These are phyloP conservation scores for Stenopsyche tienmushanensis DNA, from an alignment of 1,140 invertebrate species.

Conservation along the genomic window DNA sequence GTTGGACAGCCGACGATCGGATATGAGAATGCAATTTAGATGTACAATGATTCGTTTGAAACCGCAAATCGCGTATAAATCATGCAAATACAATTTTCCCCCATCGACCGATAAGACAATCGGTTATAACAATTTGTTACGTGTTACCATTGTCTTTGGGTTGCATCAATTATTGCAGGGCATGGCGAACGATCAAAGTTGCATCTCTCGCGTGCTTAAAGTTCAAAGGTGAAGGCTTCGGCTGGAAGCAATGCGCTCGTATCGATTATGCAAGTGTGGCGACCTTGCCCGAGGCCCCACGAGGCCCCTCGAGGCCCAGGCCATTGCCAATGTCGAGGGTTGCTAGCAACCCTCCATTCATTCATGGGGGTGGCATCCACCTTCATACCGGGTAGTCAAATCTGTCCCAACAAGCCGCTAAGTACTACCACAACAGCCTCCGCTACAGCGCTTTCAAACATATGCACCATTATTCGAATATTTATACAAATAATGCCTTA, in stretches of 20 bases:
- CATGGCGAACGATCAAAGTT: too few relatives aligned
- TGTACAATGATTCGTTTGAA: too few relatives aligned
- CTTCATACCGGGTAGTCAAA: neutral
- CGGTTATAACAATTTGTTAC: too few relatives aligned
- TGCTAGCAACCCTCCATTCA: neutral
- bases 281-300: conserved; percentile 13
- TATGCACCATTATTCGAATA: neutral
- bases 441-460: neutral
- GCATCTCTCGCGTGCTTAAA: too few relatives aligned
- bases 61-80: too few relatives aligned
- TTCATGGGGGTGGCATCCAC: neutral
- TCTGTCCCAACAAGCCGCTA: neutral
- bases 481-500: too few relatives aligned
- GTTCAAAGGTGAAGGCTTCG: conserved; percentile 21
- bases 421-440: neutral
- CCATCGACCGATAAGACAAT: too few relatives aligned
- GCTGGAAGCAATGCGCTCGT: conserved; percentile 7
- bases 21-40: too few relatives aligned
- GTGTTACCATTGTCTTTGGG: too few relatives aligned
- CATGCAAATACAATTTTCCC: too few relatives aligned
- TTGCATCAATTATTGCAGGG: too few relatives aligned
- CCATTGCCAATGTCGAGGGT: conserved; percentile 29
- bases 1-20: too few relatives aligned
- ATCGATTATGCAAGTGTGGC: conserved; percentile 25
- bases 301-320: neutral